Conservation (phyloP, 2,113 vertebrate genomes). For the Reinhardtius hippoglossoides region DNA sequence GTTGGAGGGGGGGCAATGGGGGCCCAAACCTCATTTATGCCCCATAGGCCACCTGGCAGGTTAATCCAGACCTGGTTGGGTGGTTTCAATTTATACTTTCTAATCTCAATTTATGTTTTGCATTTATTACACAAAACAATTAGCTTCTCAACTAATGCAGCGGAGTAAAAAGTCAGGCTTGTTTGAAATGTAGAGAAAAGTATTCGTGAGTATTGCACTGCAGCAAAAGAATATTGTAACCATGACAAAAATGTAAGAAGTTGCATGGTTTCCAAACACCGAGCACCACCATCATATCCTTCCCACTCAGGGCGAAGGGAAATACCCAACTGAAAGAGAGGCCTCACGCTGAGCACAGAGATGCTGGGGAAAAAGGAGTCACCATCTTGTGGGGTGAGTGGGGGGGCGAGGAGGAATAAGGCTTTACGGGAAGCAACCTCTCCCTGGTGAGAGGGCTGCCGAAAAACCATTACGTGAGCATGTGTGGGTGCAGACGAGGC, state of each 20-base stretch:
- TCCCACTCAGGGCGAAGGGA: constrained; percentile 40
- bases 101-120: too few relatives aligned
- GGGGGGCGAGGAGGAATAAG: constrained; percentile 21
- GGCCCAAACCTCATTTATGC: not conserved
- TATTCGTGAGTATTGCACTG: too few relatives aligned
- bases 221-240: not conserved
- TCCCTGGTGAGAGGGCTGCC: constrained; percentile 54
- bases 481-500: constrained; percentile 24
- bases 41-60: not conserved
- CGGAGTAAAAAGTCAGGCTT: too few relatives aligned
- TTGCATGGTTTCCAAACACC: not conserved
- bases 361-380: constrained; percentile 78
- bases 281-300: not conserved
- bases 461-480: constrained; percentile 20
- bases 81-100: too few relatives aligned
- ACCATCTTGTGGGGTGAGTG: constrained; percentile 48
- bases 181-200: too few relatives aligned
- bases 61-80: not conserved
- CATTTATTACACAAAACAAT: too few relatives aligned
- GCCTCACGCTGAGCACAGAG: constrained; percentile 62
- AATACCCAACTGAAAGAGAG: constrained; percentile 42
- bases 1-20: not conserved
- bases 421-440: constrained; percentile 73
- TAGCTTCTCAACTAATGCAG: too few relatives aligned
- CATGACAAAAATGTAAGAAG: not conserved